phyloP scores from a whole-genome alignment of 2,888 invertebrate species.

The Hydrotaea diabolus region DNA sequence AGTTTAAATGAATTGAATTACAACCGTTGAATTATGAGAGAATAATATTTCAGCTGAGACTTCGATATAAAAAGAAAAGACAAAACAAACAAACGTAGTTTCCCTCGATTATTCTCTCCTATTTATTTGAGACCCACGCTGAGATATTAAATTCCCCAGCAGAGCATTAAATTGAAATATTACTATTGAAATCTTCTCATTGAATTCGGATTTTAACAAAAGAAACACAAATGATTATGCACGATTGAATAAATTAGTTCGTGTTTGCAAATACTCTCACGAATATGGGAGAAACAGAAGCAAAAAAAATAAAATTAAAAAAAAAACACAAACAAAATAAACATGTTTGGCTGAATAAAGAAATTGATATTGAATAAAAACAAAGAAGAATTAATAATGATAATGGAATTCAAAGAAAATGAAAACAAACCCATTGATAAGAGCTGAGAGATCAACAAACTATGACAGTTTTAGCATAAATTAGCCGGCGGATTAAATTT shows the following conservation, averaged over 20 bases:
- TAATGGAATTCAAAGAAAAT: constrained; percentile 6
- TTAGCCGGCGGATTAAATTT: not conserved
- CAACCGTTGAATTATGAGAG: not conserved
- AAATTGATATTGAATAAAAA: not conserved
- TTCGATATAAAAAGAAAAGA: not conserved
- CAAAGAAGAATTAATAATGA: not conserved
- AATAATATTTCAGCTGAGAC: not conserved
- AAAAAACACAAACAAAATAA: not conserved
- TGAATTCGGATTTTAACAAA: not conserved
- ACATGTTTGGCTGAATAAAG: not conserved
- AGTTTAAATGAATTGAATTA: not conserved
- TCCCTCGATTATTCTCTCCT: not conserved
- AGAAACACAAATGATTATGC: not conserved
- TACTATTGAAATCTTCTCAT: constrained; percentile 10
- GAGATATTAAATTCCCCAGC: too few relatives aligned
- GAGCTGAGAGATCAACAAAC: not conserved
- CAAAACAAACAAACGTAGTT: too few relatives aligned
- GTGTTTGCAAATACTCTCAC: not conserved
- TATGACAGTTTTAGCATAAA: not conserved
- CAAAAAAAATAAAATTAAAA: not conserved
- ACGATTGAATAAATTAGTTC: not conserved
- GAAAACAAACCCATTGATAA: not conserved
- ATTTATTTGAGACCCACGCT: not conserved
- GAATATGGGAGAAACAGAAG: not conserved
- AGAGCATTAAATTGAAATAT: too few relatives aligned